Percentiles rank a stretch among this genome's conserved stretches.
Evolutionary conservation across 2,888 invertebrate genomes (phyloP).

Genomic region (Hypomecis atomaria): DNA sequence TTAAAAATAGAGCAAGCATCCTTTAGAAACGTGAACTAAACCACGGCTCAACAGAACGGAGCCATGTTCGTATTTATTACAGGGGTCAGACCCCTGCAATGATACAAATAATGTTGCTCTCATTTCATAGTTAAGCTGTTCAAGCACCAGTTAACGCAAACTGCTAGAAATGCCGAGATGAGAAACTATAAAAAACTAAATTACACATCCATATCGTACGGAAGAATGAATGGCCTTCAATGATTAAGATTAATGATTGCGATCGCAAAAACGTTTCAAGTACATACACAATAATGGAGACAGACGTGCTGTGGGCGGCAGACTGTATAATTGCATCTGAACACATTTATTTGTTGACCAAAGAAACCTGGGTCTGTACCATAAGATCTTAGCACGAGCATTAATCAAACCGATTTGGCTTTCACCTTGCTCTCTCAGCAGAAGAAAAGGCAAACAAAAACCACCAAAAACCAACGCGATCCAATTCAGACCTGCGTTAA

Average conservation of each 20-base stretch:
- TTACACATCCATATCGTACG: background rate
- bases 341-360: constrained; percentile 46
- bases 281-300: constrained; percentile 37
- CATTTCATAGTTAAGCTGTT: background rate
- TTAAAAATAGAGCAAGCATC: constrained; percentile 1
- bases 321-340: constrained; percentile 57
- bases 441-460: too few relatives aligned
- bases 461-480: too few relatives aligned
- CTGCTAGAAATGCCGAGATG: too few relatives aligned
- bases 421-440: too few relatives aligned
- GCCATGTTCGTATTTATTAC: background rate
- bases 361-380: constrained; percentile 34
- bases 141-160: background rate
- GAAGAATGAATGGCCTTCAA: constrained; percentile 1
- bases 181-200: background rate
- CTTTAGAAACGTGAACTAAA: background rate
- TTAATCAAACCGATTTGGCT: too few relatives aligned
- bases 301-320: constrained; percentile 50
- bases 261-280: constrained; percentile 28
- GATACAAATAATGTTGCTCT: background rate
- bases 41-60: background rate
- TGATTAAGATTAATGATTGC: constrained; percentile 29
- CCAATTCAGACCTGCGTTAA: too few relatives aligned
- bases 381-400: too few relatives aligned
- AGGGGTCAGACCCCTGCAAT: constrained; percentile 1